phyloP scores from a whole-genome alignment of 1,140 invertebrate genomes.

The Tetramorium alpestre region DNA sequence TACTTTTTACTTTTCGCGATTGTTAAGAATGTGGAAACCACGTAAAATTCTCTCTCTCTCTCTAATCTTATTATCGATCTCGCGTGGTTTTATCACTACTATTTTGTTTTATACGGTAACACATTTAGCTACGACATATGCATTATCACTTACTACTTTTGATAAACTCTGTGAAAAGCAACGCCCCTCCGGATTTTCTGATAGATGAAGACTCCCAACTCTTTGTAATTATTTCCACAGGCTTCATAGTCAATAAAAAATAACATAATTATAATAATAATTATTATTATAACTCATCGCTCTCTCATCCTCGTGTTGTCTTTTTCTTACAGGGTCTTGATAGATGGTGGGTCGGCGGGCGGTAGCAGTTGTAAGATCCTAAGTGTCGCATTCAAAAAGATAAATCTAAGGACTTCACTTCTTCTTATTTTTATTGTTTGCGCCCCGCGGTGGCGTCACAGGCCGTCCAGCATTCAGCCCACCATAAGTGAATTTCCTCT shows the following conservation, averaged over 20 bases:
- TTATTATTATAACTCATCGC: conserved; percentile 62
- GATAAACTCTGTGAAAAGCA: conserved; percentile 53
- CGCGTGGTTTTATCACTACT: conserved; percentile 6
- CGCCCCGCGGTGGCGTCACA: conserved; percentile 95
- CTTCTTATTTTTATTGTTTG: conserved; percentile 92
- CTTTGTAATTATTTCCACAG: conserved; percentile 39
- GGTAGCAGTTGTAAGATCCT: conserved; percentile 79
- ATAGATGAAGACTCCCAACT: conserved; percentile 4
- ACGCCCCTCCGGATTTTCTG: conserved; percentile 61
- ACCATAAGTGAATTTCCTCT: conserved; percentile 98
- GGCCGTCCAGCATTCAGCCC: conserved; percentile 93
- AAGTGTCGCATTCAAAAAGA: conserved; percentile 80
- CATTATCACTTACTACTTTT: conserved; percentile 44
- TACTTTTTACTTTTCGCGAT: conserved; percentile 22
- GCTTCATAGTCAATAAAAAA: conserved; percentile 60
- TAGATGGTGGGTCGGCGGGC: conserved; percentile 69
- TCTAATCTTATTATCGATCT: conserved; percentile 10
- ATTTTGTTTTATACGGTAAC: conserved; percentile 56
- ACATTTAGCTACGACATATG: conserved; percentile 45
- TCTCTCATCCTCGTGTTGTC: not conserved
- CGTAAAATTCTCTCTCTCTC: not conserved
- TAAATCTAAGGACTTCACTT: conserved; percentile 83
- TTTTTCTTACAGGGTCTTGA: conserved; percentile 75
- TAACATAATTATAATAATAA: conserved; percentile 65
- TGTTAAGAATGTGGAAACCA: conserved; percentile 27